Percentiles rank a stretch among this genome's conserved stretches.
These are phyloP conservation scores for Oppia nitens DNA, from an alignment of 1,140 invertebrate species.

Conservation along the genomic window DNA sequence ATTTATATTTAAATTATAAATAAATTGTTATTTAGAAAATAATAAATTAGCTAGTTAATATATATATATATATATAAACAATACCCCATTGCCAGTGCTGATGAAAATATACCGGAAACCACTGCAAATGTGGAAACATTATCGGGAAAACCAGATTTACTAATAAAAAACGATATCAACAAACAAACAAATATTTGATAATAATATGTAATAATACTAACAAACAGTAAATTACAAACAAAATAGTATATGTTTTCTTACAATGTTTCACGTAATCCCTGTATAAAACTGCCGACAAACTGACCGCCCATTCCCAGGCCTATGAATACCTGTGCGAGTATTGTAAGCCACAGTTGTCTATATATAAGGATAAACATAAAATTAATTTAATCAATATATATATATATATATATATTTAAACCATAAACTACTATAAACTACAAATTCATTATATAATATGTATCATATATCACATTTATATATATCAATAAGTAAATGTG, in stretches of 20 bases:
- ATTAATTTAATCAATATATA: too few relatives aligned
- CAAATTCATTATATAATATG: too few relatives aligned
- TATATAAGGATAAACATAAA: too few relatives aligned
- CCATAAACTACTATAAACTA: too few relatives aligned
- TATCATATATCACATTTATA: too few relatives aligned
- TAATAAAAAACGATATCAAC: not conserved
- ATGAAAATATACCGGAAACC: not conserved
- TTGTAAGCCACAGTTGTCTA: not conserved
- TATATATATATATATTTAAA: too few relatives aligned
- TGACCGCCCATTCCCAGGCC: not conserved
- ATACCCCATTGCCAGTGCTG: not conserved
- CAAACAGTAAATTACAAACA: not conserved
- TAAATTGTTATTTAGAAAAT: not conserved
- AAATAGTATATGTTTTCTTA: not conserved
- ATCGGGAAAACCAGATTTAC: not conserved
- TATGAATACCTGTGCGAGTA: not conserved
- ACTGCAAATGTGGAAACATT: not conserved
- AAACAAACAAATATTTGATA: not conserved
- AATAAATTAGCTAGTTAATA: not conserved
- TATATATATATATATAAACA: too few relatives aligned
- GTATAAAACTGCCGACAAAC: not conserved
- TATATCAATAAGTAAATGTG: not conserved
- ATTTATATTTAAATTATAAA: not conserved
- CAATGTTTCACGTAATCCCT: not conserved
- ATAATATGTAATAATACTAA: not conserved